Evolutionary conservation across 2,113 vertebrate species (phyloP).

Genomic region (Henicopernis longicauda): DNA sequence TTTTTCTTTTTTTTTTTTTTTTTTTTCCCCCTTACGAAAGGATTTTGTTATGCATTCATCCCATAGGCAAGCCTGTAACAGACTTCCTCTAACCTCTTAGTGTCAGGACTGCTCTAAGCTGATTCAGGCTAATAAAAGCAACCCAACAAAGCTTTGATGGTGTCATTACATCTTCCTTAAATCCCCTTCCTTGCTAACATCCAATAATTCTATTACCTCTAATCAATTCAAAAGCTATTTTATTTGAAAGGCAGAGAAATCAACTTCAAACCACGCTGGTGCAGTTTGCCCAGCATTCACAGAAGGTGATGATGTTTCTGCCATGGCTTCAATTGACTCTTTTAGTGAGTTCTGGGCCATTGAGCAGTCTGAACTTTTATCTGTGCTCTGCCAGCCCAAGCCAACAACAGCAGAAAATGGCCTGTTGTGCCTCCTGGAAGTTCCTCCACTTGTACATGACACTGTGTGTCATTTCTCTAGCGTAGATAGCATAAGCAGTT

Average conservation of each 20-base stretch:
- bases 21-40: background rate
- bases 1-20: background rate
- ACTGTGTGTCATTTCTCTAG: background rate
- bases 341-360: background rate
- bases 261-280: background rate
- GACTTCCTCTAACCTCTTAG: conserved; percentile 65
- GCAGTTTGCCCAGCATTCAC: background rate
- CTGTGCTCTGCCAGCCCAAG: background rate
- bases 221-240: conserved; percentile 59
- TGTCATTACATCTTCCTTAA: conserved; percentile 62
- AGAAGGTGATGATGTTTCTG: background rate
- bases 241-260: conserved; percentile 43
- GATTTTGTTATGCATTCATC: conserved; percentile 69
- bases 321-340: conserved; percentile 22
- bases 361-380: background rate
- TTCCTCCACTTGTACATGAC: background rate
- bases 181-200: conserved; percentile 58
- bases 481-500: background rate
- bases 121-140: conserved; percentile 70
- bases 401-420: background rate
- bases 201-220: conserved; percentile 49
- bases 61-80: conserved; percentile 65
- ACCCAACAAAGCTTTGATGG: conserved; percentile 70
- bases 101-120: conserved; percentile 59
- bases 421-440: background rate